Percentiles rank a stretch among this genome's conserved stretches.
phyloP scores from a whole-genome alignment of 2,113 vertebrate species.

The Suncus etruscus region DNA sequence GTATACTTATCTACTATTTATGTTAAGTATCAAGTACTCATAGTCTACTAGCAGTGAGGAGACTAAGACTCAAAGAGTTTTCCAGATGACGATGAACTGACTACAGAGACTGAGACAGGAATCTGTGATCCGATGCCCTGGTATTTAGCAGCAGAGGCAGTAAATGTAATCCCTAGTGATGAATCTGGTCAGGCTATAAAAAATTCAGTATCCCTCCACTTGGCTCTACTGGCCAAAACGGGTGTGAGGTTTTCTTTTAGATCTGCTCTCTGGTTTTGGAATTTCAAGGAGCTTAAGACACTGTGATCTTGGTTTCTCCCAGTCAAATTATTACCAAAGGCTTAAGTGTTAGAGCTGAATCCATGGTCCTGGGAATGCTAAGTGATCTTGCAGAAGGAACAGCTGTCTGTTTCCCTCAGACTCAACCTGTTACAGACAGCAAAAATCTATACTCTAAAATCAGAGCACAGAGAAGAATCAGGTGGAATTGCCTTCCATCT shows the following conservation, averaged over 20 bases:
- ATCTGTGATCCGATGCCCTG: not conserved
- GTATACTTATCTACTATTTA: not conserved
- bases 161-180: not conserved
- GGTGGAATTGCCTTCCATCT: not conserved
- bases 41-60: not conserved
- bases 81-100: not conserved
- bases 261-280: not conserved
- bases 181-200: not conserved
- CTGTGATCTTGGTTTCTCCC: not conserved
- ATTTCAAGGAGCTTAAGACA: not conserved
- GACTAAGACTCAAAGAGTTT: not conserved
- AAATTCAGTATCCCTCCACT: not conserved
- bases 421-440: not conserved
- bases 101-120: not conserved
- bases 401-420: not conserved
- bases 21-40: not conserved
- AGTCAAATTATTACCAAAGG: not conserved
- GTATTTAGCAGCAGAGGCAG: not conserved
- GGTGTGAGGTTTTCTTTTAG: not conserved
- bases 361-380: not conserved
- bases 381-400: conserved; percentile 6
- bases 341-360: not conserved
- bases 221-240: not conserved
- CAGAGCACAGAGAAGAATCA: not conserved
- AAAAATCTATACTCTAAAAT: not conserved